phyloP scores from a whole-genome alignment of 2,888 invertebrate genomes.

The Chymomyza caudatula region DNA sequence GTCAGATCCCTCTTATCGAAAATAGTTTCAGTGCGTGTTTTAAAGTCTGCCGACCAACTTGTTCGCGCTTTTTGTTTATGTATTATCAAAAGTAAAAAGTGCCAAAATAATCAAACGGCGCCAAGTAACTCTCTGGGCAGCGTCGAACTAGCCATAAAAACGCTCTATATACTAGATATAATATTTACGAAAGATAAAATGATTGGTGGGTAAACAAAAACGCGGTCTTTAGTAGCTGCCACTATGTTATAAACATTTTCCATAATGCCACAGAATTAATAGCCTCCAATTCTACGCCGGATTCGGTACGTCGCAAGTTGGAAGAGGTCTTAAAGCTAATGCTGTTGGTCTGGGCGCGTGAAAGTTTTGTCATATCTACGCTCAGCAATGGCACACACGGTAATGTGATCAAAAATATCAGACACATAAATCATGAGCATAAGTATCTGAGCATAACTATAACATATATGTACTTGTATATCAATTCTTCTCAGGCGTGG shows the following conservation, averaged over 20 bases:
- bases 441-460: constrained; percentile 70
- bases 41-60: constrained; percentile 49
- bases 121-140: constrained; percentile 1
- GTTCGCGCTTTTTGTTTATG: not conserved
- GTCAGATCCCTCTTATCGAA: constrained; percentile 45
- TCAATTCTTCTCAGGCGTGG: constrained; percentile 83
- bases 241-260: constrained; percentile 8
- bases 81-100: constrained; percentile 44
- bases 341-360: constrained; percentile 90
- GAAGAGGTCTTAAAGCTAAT: constrained; percentile 89
- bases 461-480: not conserved
- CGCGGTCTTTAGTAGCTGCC: not conserved
- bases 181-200: constrained; percentile 27
- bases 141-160: too few relatives aligned
- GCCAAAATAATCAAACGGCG: constrained; percentile 18
- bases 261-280: constrained; percentile 64
- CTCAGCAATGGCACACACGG: constrained; percentile 82
- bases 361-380: constrained; percentile 84
- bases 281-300: constrained; percentile 71
- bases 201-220: constrained; percentile 65
- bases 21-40: constrained; percentile 64
- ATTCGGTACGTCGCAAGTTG: constrained; percentile 82
- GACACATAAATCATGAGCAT: constrained; percentile 67
- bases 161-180: constrained; percentile 21
- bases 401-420: constrained; percentile 60